Conservation (phyloP, 2,888 invertebrate genomes). For the Labia minor region DNA sequence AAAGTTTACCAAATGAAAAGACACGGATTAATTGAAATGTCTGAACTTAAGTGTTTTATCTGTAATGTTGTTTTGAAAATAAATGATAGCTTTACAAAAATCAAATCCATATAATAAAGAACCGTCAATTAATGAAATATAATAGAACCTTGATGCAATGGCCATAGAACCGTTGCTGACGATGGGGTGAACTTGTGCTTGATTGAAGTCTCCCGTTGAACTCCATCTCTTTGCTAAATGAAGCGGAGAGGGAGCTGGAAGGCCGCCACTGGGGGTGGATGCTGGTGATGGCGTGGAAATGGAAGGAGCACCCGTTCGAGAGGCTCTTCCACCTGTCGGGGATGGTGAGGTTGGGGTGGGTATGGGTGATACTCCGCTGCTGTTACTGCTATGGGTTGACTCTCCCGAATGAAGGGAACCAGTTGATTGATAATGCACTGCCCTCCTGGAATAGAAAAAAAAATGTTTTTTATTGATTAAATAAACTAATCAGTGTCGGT, state of each 20-base stretch:
- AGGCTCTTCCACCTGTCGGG: constrained; percentile 26
- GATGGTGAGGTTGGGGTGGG: constrained; percentile 45
- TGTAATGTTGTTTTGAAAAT: too few relatives aligned
- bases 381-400: constrained; percentile 44
- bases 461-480: too few relatives aligned
- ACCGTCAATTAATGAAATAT: too few relatives aligned
- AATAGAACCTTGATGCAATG: neutral
- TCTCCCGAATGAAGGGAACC: constrained; percentile 66
- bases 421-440: constrained; percentile 72
- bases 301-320: constrained; percentile 23
- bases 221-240: constrained; percentile 63
- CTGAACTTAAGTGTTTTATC: too few relatives aligned
- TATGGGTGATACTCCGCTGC: constrained; percentile 73
- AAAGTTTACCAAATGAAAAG: too few relatives aligned
- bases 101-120: too few relatives aligned
- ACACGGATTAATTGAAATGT: too few relatives aligned
- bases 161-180: constrained; percentile 30
- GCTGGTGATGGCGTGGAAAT: constrained; percentile 17
- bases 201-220: constrained; percentile 71
- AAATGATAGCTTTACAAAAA: too few relatives aligned
- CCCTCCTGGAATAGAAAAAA: constrained; percentile 44
- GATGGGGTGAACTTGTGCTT: constrained; percentile 34
- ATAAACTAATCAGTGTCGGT: too few relatives aligned
- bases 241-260: constrained; percentile 37
- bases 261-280: constrained; percentile 31